Evolutionary conservation across 2,888 invertebrate species (phyloP), one percentile per base, ranked within the genome.

Genomic region (Cartodere bifasciata): DNA sequence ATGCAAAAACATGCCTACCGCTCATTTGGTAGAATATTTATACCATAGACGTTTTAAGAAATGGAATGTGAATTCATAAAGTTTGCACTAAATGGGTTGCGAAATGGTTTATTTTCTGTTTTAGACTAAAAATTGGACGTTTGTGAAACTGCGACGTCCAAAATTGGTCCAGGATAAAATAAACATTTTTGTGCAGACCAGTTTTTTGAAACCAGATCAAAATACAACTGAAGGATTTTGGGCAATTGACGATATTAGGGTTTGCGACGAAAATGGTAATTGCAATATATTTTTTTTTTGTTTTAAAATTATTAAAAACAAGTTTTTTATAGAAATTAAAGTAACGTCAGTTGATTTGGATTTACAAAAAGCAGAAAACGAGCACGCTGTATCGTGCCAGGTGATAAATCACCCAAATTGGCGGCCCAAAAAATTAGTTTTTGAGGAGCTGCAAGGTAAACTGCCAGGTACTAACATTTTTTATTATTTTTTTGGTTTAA

Each of bases 181-280:
- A 11, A 51, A 52, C 36, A 34, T 58, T 29, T 55, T 52, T 37
- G 47, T 55, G 2, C 48, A 56, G 43, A 56, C 58, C 3, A 45
- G 43, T 36, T 47, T 48, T 28, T 16, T 31, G 13, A 37, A 46
- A 23, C 27, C 38, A 13, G 30, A 38, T 7, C 21, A 33, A 29
- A 42, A 42, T 5, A 20, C 30, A 20, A 31, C 34, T 13, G 34
- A 44, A 28, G 52, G 52, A 14, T 58, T 53, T 44, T 58, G 58
- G 58, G 56, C 52, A 2, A 45, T 56, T 15, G 56, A 56, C 39
- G 44, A 55, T 30, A 46, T 55, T 11, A 45, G 58, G 40, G 42
- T 53, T 16, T 58, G 58, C 38, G 44, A 48, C 31, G 49, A 53
- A 41, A 49, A 54, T 37, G 57, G 57, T 57, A 47, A 39, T 35